phyloP scores from a whole-genome alignment of 2,888 invertebrate species.

The Drosophila prostipennis region DNA sequence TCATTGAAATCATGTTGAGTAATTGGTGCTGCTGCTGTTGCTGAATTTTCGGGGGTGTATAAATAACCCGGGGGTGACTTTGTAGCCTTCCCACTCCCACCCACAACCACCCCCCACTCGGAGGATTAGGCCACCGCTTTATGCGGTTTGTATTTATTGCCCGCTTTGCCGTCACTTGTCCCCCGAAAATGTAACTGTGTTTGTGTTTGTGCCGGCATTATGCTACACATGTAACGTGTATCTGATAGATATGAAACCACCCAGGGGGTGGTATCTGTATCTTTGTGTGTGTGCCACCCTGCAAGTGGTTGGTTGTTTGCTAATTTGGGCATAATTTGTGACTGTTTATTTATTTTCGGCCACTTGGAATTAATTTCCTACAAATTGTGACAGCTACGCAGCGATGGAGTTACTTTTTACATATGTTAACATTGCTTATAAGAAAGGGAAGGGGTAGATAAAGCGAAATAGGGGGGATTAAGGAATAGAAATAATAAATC shows the following conservation, averaged over 20 bases:
- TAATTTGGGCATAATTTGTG: constrained; percentile 82
- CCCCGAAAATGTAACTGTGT: constrained; percentile 42
- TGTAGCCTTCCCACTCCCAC: constrained; percentile 19
- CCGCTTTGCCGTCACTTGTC: constrained; percentile 57
- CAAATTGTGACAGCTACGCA: constrained; percentile 42
- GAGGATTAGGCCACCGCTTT: constrained; percentile 77
- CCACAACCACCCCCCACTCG: constrained; percentile 14
- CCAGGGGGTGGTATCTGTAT: constrained; percentile 17
- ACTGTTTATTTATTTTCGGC: constrained; percentile 75
- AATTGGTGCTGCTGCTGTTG: constrained; percentile 69
- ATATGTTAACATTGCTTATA: constrained; percentile 77
- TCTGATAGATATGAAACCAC: constrained; percentile 68
- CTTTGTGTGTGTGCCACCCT: constrained; percentile 42
- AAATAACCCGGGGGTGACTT: constrained; percentile 68
- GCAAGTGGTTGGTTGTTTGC: constrained; percentile 73
- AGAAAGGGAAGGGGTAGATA: not conserved
- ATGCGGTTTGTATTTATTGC: constrained; percentile 83
- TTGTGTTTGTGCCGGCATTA: constrained; percentile 48
- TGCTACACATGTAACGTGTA: constrained; percentile 74
- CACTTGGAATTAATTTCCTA: constrained; percentile 71
- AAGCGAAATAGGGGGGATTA: too few species aligned
- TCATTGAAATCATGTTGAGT: constrained; percentile 84
- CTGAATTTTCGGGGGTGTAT: constrained; percentile 46
- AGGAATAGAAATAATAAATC: too few species aligned
- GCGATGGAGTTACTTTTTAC: constrained; percentile 66